Conservation (phyloP, 1,140 invertebrate genomes). For the Ceratina calcarata region DNA sequence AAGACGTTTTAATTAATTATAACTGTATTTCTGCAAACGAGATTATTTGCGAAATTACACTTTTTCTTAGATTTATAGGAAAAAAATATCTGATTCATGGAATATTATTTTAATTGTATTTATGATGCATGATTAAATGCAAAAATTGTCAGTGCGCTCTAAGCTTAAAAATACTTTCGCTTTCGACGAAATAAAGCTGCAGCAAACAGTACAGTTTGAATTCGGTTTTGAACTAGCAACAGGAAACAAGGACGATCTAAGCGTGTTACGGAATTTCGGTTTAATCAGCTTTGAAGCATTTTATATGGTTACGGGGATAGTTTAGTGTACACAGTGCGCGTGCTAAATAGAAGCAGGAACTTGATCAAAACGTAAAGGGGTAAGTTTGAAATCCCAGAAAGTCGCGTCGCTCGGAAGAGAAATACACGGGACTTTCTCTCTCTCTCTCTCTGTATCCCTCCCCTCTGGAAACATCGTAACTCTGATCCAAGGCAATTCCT, state of each 20-base stretch:
- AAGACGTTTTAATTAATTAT: conserved; percentile 37
- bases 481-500: conserved; percentile 30
- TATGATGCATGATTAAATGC: neutral
- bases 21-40: neutral
- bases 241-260: neutral
- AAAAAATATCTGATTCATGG: too few species aligned
- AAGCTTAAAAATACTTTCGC: too few species aligned
- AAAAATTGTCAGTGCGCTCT: too few species aligned
- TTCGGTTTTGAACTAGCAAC: neutral
- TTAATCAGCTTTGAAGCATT: too few species aligned
- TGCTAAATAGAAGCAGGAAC: neutral
- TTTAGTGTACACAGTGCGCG: neutral
- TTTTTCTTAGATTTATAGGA: too few species aligned
- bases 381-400: neutral
- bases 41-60: neutral
- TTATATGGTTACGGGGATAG: too few species aligned
- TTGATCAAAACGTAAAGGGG: neutral
- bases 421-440: neutral
- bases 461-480: neutral
- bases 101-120: too few species aligned
- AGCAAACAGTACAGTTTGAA: neutral
- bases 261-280: neutral
- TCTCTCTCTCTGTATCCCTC: too few species aligned
- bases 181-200: too few species aligned
- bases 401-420: neutral